Evolutionary conservation across 2,113 vertebrate genomes (phyloP).

Genomic region (Lipophrys pholis): DNA sequence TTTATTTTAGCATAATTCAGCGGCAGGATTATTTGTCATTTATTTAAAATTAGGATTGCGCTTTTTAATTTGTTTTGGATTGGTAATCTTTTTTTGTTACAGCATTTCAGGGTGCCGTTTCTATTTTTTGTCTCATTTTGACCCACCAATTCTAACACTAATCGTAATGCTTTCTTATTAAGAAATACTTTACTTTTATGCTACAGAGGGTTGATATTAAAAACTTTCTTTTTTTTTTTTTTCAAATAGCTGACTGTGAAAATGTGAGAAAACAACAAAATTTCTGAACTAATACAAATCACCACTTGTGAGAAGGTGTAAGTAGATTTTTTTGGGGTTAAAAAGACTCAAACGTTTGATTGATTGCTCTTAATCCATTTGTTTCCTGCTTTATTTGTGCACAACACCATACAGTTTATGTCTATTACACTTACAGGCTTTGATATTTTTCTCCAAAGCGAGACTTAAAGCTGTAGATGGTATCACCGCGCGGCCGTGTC

Average conservation of each 20-base stretch:
- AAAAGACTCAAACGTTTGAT: neutral
- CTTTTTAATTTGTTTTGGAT: slow-evolving; percentile 61
- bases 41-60: slow-evolving; percentile 53
- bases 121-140: slow-evolving; percentile 22
- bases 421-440: neutral
- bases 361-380: neutral
- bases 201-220: neutral
- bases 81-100: slow-evolving; percentile 34
- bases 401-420: neutral
- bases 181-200: neutral
- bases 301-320: neutral
- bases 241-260: neutral
- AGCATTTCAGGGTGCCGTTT: slow-evolving; percentile 13
- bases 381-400: neutral
- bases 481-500: neutral
- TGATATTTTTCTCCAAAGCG: neutral
- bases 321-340: neutral
- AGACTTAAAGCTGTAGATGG: neutral
- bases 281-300: neutral
- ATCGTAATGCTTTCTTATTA: neutral
- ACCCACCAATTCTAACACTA: neutral
- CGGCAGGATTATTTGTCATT: slow-evolving; percentile 61
- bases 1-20: slow-evolving; percentile 67
- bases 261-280: neutral
- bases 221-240: neutral